Percentiles rank a stretch among this genome's conserved stretches.
phyloP scores from a whole-genome alignment of 2,888 invertebrate species.

The Hecatera dysodea region DNA sequence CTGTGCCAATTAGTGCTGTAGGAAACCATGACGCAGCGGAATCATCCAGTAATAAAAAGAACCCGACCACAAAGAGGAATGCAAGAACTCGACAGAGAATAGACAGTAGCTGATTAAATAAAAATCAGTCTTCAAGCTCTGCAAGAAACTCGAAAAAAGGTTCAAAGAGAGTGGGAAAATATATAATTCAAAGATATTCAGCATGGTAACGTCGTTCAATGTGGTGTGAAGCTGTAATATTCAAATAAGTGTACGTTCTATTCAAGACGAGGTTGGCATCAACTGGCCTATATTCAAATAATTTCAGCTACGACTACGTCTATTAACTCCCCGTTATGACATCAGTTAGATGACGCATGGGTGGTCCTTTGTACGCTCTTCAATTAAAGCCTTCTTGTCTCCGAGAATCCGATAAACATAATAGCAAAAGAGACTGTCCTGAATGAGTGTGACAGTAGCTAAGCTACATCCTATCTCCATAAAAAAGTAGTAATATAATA shows the following conservation, averaged over 20 bases:
- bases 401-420: not conserved
- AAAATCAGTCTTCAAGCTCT: slow-evolving; percentile 21
- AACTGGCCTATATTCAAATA: slow-evolving; percentile 37
- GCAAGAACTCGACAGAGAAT: slow-evolving; percentile 22
- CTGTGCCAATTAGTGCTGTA: slow-evolving; percentile 34
- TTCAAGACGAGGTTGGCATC: slow-evolving; percentile 34
- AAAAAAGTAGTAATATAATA: slow-evolving; percentile 10
- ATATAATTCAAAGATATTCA: slow-evolving; percentile 47
- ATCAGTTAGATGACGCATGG: slow-evolving; percentile 46
- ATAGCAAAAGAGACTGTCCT: not conserved
- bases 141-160: slow-evolving; percentile 5
- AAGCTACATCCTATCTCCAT: not conserved
- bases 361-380: slow-evolving; percentile 33
- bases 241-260: slow-evolving; percentile 37
- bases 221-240: slow-evolving; percentile 33
- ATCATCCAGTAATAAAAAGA: slow-evolving; percentile 33
- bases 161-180: slow-evolving; percentile 8
- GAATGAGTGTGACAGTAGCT: not conserved
- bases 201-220: slow-evolving; percentile 28
- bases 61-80: slow-evolving; percentile 27
- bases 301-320: slow-evolving; percentile 50
- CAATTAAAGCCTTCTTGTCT: slow-evolving; percentile 37
- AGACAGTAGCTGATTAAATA: slow-evolving; percentile 38
- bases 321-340: slow-evolving; percentile 50
- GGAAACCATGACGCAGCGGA: slow-evolving; percentile 13